Evolutionary conservation across 2,888 invertebrate genomes (phyloP).

Genomic region (Dinocampus coccinellae): DNA sequence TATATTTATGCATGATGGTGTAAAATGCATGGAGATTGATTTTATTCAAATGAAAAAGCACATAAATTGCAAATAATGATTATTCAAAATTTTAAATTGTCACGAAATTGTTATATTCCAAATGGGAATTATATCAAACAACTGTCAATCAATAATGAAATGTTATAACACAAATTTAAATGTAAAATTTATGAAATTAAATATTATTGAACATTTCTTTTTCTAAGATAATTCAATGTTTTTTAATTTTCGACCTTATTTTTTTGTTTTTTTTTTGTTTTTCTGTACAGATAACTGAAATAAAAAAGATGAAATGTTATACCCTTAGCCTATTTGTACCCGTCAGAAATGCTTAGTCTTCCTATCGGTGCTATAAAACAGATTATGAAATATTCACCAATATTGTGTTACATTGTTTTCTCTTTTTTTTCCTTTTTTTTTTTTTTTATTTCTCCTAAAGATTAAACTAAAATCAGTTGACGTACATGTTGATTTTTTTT

Average conservation of each 20-base stretch:
- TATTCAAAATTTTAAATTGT: not conserved
- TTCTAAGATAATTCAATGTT: no score
- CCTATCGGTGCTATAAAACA: conserved; percentile 54
- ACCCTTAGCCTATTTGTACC: conserved; percentile 67
- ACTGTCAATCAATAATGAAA: no score
- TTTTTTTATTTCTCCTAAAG: not conserved
- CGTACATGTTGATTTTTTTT: not conserved
- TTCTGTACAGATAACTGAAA: conserved; percentile 35
- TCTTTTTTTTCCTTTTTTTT: not conserved
- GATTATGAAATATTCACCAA: conserved; percentile 37
- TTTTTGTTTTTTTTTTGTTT: no score
- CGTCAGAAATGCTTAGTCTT: conserved; percentile 63
- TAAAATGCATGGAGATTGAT: not conserved
- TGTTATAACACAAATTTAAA: no score
- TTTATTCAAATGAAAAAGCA: not conserved
- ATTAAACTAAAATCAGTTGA: not conserved
- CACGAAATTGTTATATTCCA: not conserved
- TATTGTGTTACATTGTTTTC: conserved; percentile 1
- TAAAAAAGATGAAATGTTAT: conserved; percentile 46
- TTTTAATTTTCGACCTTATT: not conserved
- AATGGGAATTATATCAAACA: not conserved
- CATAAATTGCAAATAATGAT: not conserved
- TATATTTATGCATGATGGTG: not conserved
- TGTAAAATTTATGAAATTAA: no score
- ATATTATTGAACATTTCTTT: no score